Conservation (phyloP, 2,888 invertebrate genomes). For the Anticlea derivata region DNA sequence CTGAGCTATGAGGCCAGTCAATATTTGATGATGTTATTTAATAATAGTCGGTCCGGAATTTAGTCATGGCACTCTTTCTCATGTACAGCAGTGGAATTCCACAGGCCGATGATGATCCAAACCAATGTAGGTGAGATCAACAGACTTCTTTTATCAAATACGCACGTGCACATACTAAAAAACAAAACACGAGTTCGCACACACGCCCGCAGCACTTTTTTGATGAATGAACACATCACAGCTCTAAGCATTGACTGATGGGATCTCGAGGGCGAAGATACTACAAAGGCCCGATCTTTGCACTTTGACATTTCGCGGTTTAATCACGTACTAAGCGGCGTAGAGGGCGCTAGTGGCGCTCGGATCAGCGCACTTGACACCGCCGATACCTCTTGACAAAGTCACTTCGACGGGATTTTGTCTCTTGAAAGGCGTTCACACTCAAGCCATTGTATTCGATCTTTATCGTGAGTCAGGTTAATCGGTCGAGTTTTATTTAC, state of each 20-base stretch:
- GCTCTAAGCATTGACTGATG: slow-evolving; percentile 65
- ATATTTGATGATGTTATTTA: no score
- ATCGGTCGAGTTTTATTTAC: slow-evolving; percentile 21
- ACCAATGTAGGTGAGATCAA: neutral
- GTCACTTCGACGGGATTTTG: slow-evolving; percentile 60
- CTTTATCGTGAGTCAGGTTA: slow-evolving; percentile 44
- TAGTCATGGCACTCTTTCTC: no score
- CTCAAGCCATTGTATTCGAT: slow-evolving; percentile 38
- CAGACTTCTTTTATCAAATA: slow-evolving; percentile 6
- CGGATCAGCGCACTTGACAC: slow-evolving; percentile 74
- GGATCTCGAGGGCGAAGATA: slow-evolving; percentile 41
- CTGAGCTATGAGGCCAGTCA: no score
- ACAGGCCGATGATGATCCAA: no score
- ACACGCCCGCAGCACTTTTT: slow-evolving; percentile 59
- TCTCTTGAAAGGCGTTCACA: slow-evolving; percentile 31
- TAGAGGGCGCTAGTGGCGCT: slow-evolving; percentile 59
- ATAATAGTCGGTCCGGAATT: no score
- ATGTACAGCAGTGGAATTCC: no score
- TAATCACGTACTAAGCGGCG: slow-evolving; percentile 76
- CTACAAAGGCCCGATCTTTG: slow-evolving; percentile 78
- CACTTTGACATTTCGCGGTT: slow-evolving; percentile 82
- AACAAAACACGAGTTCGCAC: slow-evolving; percentile 33
- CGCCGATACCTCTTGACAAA: slow-evolving; percentile 67
- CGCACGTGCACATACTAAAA: slow-evolving; percentile 15
- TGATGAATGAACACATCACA: slow-evolving; percentile 76